These are phyloP conservation scores for Maniola hyperantus DNA, from an alignment of 2,888 invertebrate genomes.

Conservation along the genomic window DNA sequence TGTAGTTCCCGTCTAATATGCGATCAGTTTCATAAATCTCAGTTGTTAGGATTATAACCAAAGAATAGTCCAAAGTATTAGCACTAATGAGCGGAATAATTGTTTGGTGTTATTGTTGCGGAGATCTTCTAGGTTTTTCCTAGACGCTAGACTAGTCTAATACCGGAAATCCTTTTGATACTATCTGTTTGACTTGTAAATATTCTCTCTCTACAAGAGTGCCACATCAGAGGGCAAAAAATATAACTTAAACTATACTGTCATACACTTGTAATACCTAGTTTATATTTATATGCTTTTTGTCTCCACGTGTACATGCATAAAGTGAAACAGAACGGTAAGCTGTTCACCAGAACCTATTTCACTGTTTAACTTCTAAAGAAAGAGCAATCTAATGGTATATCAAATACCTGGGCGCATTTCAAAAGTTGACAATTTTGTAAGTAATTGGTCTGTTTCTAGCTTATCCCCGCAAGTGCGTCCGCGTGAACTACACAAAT, in stretches of 20 bases:
- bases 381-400: no score
- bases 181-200: conserved; percentile 22
- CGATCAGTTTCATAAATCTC: background rate
- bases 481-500: no score
- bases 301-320: no score
- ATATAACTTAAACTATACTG: background rate
- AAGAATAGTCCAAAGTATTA: conserved; percentile 14
- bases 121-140: conserved; percentile 34
- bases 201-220: background rate
- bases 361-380: no score
- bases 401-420: no score
- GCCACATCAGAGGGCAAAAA: background rate
- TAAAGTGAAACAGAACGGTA: no score
- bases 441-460: no score
- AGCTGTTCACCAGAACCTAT: no score
- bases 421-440: no score
- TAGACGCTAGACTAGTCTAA: conserved; percentile 16
- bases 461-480: no score
- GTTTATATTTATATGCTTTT: no score
- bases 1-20: background rate
- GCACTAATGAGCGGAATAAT: conserved; percentile 21
- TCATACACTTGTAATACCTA: no score
- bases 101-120: conserved; percentile 30
- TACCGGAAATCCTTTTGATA: conserved; percentile 40
- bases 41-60: conserved; percentile 17